Conservation (phyloP, 2,113 vertebrate genomes). For the Rhagologus leucostigma region DNA sequence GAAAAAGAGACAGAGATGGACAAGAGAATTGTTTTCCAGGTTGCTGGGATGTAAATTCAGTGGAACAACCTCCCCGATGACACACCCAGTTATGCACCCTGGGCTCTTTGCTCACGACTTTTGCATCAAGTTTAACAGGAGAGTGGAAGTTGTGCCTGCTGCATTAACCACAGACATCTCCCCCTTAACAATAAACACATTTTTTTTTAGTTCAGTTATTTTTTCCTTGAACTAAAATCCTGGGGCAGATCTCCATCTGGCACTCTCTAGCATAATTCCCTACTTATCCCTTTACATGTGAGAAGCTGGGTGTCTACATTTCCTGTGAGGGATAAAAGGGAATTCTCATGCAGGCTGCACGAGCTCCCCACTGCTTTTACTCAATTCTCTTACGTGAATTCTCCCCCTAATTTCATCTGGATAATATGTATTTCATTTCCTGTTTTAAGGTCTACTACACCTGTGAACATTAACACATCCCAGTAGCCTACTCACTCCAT, state of each 20-base stretch:
- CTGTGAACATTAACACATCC: background rate
- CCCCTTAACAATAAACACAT: background rate
- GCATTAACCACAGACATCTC: background rate
- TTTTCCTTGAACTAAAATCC: background rate
- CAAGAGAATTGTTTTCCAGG: background rate
- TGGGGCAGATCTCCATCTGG: conserved; percentile 2
- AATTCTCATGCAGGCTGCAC: background rate
- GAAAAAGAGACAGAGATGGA: background rate
- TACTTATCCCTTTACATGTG: background rate
- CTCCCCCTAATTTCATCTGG: background rate
- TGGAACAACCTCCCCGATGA: background rate
- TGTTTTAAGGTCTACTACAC: background rate
- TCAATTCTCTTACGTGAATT: background rate
- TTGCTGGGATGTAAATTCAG: background rate
- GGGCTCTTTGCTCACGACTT: background rate
- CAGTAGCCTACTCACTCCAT: background rate
- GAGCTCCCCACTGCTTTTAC: background rate
- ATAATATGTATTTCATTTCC: background rate
- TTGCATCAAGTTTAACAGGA: background rate
- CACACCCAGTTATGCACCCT: accelerated
- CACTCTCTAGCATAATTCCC: background rate
- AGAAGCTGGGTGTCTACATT: background rate
- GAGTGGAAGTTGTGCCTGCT: background rate
- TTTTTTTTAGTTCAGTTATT: background rate
- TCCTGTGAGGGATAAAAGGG: background rate